Evolutionary conservation across 2,888 invertebrate species (phyloP), one percentile per base, ranked within the genome.

Genomic region (Laothoe populi): DNA sequence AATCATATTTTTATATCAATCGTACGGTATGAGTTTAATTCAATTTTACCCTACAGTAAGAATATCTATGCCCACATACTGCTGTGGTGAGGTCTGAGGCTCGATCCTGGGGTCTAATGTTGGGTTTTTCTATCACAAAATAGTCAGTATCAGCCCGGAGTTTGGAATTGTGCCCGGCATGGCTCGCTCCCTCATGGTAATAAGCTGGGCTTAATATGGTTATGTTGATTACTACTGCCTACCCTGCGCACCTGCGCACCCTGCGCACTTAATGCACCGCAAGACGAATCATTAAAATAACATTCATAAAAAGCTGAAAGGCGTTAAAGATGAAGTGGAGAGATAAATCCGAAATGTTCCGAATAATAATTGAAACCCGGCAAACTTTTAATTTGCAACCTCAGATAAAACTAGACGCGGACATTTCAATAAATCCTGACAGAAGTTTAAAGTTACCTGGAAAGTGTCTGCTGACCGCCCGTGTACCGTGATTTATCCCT

Each of bases 401-500:
- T 35, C 31, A 53, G 53, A 53, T 53, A 53, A 31, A 53, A 53
- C 53, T 53, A 53, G 31, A 53, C 19, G 53, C 11, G 53, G 16
- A 35, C 53, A 19, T 53, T 53, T 53, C 53, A 35, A 53, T 53
- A 53, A 53, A 53, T 53, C 19, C 11, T 5, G 35, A 11, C 31
- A 35, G 11, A 46, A 46, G 35, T 53, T 31, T 35, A 53, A 24
- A 49, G 19, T 49, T 16, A 49, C 49, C 13, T 11, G 42, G 3
- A 24, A 4, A 13, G 42, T 13, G 49, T 53, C 21, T 42, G 23
- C 40, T 24, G 48, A 11, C 19, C 24, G 26, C 7, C 19, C 19
- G n/a, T 4, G 35, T 42, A 16, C 42, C 53, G 59, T 61, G 60
- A 61, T 53, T 40, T 61, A 53, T 61, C 42, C 40, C 26, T 42